phyloP scores from a whole-genome alignment of 1,140 invertebrate species.

The Nomia melanderi region DNA sequence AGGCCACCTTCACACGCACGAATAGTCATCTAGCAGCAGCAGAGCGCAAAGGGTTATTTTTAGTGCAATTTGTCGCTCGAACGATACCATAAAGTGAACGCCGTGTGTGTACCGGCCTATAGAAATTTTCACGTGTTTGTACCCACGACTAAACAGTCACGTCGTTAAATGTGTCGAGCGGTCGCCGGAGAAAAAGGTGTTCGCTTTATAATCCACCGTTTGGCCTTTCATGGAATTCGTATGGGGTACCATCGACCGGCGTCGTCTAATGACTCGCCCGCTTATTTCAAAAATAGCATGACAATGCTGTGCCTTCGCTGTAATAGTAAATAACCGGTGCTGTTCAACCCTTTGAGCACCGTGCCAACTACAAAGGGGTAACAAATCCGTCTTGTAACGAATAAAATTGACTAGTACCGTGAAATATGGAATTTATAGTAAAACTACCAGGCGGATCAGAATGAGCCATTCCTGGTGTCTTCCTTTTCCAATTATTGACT shows the following conservation, averaged over 20 bases:
- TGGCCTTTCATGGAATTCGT: conserved; percentile 10
- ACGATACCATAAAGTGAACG: conserved; percentile 73
- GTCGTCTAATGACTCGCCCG: neutral
- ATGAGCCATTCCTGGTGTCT: too few species aligned
- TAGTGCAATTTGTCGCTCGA: conserved; percentile 79
- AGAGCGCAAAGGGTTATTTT: conserved; percentile 78
- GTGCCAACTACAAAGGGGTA: too few species aligned
- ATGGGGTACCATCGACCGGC: too few species aligned
- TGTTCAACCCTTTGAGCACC: too few species aligned
- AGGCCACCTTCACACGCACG: conserved; percentile 71
- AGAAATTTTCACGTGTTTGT: conserved; percentile 56
- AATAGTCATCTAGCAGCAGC: conserved; percentile 64
- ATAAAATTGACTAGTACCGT: too few species aligned
- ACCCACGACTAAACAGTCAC: conserved; percentile 48
- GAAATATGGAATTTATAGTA: too few species aligned
- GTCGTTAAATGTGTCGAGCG: conserved; percentile 59
- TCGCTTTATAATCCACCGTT: conserved; percentile 27
- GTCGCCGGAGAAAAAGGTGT: neutral
- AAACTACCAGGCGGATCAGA: too few species aligned
- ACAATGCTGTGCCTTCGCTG: too few species aligned
- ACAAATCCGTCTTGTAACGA: too few species aligned
- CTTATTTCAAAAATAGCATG: too few species aligned
- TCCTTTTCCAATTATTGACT: too few species aligned
- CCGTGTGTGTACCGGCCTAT: conserved; percentile 42
- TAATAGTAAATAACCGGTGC: too few species aligned